phyloP scores from a whole-genome alignment of 1,140 invertebrate genomes.

The Venturia canescens region DNA sequence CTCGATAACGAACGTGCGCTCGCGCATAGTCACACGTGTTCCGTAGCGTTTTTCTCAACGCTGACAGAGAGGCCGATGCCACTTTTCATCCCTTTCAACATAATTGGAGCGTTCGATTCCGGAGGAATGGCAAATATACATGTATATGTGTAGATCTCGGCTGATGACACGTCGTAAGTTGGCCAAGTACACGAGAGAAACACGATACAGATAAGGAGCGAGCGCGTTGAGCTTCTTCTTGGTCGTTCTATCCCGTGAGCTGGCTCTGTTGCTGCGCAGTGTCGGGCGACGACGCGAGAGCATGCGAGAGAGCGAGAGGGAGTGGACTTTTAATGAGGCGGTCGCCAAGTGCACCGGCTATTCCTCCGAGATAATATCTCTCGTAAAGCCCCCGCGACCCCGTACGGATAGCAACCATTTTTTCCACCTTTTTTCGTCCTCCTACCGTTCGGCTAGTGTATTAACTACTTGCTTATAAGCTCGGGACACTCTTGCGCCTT shows the following conservation, averaged over 20 bases:
- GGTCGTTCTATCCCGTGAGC: slow-evolving; percentile 20
- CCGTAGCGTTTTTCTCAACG: no score
- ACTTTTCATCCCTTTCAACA: no score
- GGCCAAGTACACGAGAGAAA: slow-evolving; percentile 47
- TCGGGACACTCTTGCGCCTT: not conserved
- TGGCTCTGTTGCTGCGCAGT: no score
- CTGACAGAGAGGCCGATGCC: no score
- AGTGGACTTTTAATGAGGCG: slow-evolving; percentile 63
- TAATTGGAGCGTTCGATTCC: not conserved
- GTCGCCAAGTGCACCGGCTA: slow-evolving; percentile 50
- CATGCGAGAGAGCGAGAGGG: not conserved
- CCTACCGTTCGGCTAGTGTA: not conserved
- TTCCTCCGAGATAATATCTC: slow-evolving; percentile 49
- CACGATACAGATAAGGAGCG: slow-evolving; percentile 49
- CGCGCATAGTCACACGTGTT: no score
- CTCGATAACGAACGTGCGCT: not conserved
- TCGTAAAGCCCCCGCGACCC: slow-evolving; percentile 36
- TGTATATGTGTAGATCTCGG: not conserved
- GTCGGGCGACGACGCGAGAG: not conserved
- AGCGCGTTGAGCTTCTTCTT: slow-evolving; percentile 33
- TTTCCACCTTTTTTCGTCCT: slow-evolving; percentile 18
- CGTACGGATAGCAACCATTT: slow-evolving; percentile 25
- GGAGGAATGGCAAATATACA: not conserved
- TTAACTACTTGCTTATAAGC: slow-evolving; percentile 1
- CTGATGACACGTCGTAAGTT: slow-evolving; percentile 51